phyloP scores from a whole-genome alignment of 2,888 invertebrate genomes.

The Antheraea assamensis region DNA sequence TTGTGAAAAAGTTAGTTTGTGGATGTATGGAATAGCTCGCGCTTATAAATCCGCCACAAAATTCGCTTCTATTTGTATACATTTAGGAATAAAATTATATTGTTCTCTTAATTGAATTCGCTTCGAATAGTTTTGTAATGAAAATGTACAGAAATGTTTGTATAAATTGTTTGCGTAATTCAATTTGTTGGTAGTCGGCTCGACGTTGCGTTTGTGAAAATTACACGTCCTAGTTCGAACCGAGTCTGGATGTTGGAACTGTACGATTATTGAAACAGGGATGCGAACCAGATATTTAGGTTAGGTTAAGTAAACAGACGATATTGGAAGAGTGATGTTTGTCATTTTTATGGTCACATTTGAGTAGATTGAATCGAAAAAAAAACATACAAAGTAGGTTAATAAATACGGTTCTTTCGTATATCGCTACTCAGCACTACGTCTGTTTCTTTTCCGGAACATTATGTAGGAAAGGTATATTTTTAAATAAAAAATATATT shows the following conservation, averaged over 20 bases:
- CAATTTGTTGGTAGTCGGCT: neutral
- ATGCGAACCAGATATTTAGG: neutral
- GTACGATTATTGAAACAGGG: neutral
- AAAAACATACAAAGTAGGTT: neutral
- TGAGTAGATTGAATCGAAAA: neutral
- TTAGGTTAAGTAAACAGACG: neutral
- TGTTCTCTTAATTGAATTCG: slow-evolving; percentile 22
- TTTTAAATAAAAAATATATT: neutral
- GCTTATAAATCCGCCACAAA: neutral
- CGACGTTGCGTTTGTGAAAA: neutral
- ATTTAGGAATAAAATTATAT: neutral
- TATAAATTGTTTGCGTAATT: slow-evolving; percentile 11
- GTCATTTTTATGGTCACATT: neutral
- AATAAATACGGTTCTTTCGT: neutral
- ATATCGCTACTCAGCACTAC: neutral
- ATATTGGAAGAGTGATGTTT: neutral
- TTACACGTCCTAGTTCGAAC: slow-evolving; percentile 1
- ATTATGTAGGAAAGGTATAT: too few relatives aligned
- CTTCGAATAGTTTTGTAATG: slow-evolving; percentile 23
- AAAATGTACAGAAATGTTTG: slow-evolving; percentile 14
- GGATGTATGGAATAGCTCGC: neutral
- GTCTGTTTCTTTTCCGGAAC: too few relatives aligned
- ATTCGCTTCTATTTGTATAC: neutral
- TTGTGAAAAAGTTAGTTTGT: neutral
- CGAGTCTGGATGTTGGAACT: neutral